Evolutionary conservation across 2,113 vertebrate species (phyloP).

Genomic region (Ictalurus punctatus): DNA sequence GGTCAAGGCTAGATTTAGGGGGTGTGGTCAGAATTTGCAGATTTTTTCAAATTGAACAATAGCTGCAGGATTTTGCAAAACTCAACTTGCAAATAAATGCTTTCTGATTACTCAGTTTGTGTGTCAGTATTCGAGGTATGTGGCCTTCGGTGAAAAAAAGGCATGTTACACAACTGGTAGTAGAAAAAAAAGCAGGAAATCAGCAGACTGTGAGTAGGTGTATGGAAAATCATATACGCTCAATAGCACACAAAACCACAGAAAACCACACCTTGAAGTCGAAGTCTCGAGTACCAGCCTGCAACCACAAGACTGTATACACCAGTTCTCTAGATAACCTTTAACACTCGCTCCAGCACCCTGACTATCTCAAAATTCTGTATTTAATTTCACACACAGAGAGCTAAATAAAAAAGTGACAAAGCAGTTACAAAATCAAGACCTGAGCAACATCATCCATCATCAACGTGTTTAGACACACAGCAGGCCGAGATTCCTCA

Average conservation of each 20-base stretch:
- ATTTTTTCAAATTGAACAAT: background rate
- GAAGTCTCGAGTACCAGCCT: background rate
- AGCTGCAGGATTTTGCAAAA: background rate
- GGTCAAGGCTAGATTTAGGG: background rate
- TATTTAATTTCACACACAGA: background rate
- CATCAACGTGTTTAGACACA: background rate
- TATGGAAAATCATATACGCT: slow-evolving; percentile 9
- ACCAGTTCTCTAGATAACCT: background rate
- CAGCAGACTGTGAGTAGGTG: background rate
- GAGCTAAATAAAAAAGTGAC: background rate
- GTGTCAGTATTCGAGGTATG: background rate
- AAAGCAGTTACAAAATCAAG: background rate
- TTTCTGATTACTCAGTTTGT: background rate
- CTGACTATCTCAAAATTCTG: background rate
- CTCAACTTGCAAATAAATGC: no score
- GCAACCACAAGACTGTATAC: background rate
- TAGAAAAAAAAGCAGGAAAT: slow-evolving; percentile 37
- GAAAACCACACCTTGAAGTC: background rate
- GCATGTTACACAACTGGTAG: background rate
- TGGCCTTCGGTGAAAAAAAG: background rate
- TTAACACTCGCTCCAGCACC: background rate
- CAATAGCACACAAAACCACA: background rate
- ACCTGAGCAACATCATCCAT: no score
- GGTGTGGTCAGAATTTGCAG: background rate
- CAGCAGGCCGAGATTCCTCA: background rate